Conservation (phyloP, 23 tunicate species). For the Halocynthia roretzi region DNA sequence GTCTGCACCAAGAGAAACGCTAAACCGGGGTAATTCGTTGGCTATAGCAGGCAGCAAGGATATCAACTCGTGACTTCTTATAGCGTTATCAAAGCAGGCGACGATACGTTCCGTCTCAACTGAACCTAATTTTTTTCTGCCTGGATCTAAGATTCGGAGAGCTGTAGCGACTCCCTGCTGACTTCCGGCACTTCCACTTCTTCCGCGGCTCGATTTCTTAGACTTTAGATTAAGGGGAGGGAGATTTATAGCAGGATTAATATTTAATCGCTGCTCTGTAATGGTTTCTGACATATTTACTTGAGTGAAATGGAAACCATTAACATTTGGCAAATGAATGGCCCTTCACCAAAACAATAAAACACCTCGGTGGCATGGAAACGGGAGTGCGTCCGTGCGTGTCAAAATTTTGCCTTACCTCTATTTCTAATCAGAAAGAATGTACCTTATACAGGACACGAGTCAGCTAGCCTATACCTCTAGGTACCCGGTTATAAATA, state of each 20-base stretch:
- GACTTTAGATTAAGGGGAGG: slow-evolving; percentile 36
- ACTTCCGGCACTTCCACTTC: slow-evolving; percentile 50
- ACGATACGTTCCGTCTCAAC: slow-evolving; percentile 90
- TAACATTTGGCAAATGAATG: too few species aligned
- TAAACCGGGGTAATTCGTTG: slow-evolving; percentile 49
- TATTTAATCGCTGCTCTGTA: too few species aligned
- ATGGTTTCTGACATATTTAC: too few species aligned
- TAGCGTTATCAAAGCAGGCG: slow-evolving; percentile 73
- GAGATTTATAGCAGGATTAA: background rate
- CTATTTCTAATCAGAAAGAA: too few species aligned
- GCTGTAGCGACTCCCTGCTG: slow-evolving; percentile 72
- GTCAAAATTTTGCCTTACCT: too few species aligned
- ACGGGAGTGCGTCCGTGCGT: too few species aligned
- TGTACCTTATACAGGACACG: too few species aligned
- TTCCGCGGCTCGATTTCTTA: slow-evolving; percentile 3
- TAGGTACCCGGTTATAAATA: too few species aligned
- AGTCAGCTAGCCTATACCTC: too few species aligned
- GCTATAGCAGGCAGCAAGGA: slow-evolving; percentile 40
- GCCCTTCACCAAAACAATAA: too few species aligned
- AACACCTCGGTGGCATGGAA: too few species aligned
- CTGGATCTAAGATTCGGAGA: slow-evolving; percentile 77
- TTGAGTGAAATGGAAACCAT: too few species aligned
- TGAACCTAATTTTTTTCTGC: slow-evolving; percentile 72
- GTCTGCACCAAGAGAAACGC: slow-evolving; percentile 57
- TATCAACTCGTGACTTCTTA: slow-evolving; percentile 56